These are phyloP conservation scores for Sepioteuthis lessoniana DNA, from an alignment of 2,888 invertebrate genomes.

Conservation along the genomic window DNA sequence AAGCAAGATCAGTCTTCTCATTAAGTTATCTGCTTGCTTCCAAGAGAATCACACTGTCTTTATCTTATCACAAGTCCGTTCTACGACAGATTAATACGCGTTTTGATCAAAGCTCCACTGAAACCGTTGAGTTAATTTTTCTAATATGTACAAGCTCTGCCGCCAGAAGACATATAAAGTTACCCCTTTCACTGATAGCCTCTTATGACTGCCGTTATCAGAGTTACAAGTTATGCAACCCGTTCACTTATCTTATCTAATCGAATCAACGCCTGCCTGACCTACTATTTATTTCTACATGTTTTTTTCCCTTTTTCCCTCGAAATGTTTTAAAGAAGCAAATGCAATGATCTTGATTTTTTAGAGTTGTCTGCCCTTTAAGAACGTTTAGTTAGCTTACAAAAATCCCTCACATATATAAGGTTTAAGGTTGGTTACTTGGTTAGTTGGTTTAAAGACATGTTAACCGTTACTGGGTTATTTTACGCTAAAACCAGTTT, in stretches of 20 bases:
- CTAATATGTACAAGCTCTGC: background rate
- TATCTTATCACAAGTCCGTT: background rate
- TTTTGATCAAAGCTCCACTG: background rate
- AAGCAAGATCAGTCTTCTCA: background rate
- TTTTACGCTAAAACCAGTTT: too few species aligned
- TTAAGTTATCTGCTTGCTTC: background rate
- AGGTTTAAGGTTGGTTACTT: too few species aligned
- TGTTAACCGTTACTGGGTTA: too few species aligned
- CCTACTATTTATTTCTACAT: background rate
- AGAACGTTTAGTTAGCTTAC: too few species aligned
- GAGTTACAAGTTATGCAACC: background rate
- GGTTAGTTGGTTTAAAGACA: too few species aligned
- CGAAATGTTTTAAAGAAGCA: background rate
- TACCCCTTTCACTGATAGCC: background rate
- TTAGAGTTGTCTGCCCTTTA: background rate
- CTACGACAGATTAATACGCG: background rate
- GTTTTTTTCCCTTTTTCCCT: background rate
- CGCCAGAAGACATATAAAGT: background rate
- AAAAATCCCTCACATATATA: too few species aligned
- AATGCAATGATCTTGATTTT: background rate
- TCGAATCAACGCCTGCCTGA: slow-evolving; percentile 33
- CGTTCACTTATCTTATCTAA: background rate
- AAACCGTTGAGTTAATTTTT: background rate
- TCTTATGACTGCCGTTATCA: background rate
- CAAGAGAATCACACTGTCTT: background rate